Conservation (phyloP, 1,140 invertebrate species). For the Dendroctonus ponderosae region DNA sequence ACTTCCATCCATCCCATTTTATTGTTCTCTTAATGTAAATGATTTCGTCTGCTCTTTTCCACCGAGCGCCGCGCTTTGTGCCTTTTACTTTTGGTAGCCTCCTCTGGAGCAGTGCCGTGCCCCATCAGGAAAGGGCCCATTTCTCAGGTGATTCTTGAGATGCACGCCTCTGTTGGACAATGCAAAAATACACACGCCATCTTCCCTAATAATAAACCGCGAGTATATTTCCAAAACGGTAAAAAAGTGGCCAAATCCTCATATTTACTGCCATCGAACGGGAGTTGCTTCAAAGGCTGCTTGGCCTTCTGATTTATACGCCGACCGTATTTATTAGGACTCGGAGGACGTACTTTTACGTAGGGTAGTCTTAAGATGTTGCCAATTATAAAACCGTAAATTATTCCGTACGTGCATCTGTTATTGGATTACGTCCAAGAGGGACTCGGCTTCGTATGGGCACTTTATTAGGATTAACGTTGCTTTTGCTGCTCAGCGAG, state of each 20-base stretch:
- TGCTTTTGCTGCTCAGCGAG: too few species aligned
- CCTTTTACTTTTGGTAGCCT: too few species aligned
- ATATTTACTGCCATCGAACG: constrained; percentile 3
- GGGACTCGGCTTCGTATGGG: too few species aligned
- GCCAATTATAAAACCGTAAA: constrained; percentile 23
- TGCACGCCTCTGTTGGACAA: too few species aligned
- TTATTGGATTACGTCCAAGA: constrained; percentile 4
- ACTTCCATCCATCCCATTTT: constrained; percentile 6
- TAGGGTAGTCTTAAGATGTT: constrained; percentile 9
- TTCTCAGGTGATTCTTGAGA: too few species aligned
- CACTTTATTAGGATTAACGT: too few species aligned
- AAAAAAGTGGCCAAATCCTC: not conserved
- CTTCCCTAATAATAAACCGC: too few species aligned
- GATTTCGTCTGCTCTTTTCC: not conserved
- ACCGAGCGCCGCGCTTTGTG: not conserved
- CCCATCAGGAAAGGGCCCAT: too few species aligned
- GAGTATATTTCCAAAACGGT: not conserved
- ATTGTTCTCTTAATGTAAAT: constrained; percentile 7
- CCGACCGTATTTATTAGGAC: not conserved
- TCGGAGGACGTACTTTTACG: not conserved
- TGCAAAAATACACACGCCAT: too few species aligned
- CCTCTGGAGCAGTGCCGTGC: too few species aligned
- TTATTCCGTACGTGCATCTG: not conserved
- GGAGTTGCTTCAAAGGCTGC: not conserved
- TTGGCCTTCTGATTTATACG: constrained; percentile 6